Percentiles rank a stretch among this genome's conserved stretches.
phyloP scores from a whole-genome alignment of 2,113 vertebrate genomes.

The Microtus richardsoni region DNA sequence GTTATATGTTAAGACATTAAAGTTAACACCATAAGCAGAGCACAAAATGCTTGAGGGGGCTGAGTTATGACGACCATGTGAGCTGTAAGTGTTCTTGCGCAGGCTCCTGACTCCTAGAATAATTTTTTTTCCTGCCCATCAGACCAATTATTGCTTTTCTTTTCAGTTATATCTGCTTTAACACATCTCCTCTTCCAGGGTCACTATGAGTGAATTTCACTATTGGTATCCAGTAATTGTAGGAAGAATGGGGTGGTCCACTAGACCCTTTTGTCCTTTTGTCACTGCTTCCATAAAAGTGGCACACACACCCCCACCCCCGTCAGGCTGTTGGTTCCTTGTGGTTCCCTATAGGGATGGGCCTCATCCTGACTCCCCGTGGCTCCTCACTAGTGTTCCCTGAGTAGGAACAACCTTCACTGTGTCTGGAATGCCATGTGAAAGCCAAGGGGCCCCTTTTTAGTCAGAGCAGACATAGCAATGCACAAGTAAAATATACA shows the following conservation, averaged over 20 bases:
- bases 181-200: constrained; percentile 65
- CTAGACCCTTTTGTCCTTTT: constrained; percentile 68
- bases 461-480: constrained; percentile 69
- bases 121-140: constrained; percentile 73
- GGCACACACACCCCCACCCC: not conserved
- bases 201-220: constrained; percentile 67
- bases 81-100: constrained; percentile 77
- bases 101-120: constrained; percentile 72
- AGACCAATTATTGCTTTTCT: constrained; percentile 73
- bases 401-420: constrained; percentile 62
- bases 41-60: constrained; percentile 81
- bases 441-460: constrained; percentile 56
- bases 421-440: constrained; percentile 56
- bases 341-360: constrained; percentile 39
- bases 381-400: constrained; percentile 18
- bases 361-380: not conserved
- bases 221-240: constrained; percentile 55
- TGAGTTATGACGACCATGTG: constrained; percentile 79
- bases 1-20: constrained; percentile 84
- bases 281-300: constrained; percentile 63
- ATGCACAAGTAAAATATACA: constrained; percentile 72
- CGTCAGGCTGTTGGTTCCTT: constrained; percentile 43
- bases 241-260: constrained; percentile 44
- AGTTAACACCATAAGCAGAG: constrained; percentile 83
- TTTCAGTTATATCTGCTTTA: constrained; percentile 70